Percentiles rank a stretch among this genome's conserved stretches.
Evolutionary conservation across 1,140 invertebrate genomes (phyloP).

Genomic region (Drosophila busckii): DNA sequence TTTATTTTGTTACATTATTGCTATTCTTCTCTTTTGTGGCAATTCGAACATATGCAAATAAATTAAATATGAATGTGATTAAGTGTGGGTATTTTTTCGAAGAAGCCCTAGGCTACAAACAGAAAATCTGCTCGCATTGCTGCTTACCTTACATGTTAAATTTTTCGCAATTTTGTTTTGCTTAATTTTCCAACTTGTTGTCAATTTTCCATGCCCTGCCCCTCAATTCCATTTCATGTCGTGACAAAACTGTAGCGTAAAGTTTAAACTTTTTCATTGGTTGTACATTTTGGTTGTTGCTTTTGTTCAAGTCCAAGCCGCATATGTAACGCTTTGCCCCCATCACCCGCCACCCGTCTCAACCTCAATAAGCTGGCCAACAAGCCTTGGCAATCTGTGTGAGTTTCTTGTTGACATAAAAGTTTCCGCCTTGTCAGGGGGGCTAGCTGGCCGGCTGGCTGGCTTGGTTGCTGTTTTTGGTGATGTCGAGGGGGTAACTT

Average conservation of each 20-base stretch:
- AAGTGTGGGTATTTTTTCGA: too few relatives aligned
- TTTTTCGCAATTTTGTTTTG: slow-evolving; percentile 14
- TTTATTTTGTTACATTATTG: background rate
- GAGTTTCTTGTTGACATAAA: slow-evolving; percentile 67
- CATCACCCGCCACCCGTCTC: background rate
- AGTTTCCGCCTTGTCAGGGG: slow-evolving; percentile 37
- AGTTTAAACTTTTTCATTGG: slow-evolving; percentile 52
- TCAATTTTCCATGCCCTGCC: slow-evolving; percentile 16
- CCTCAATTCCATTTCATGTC: background rate
- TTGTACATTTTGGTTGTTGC: slow-evolving; percentile 38
- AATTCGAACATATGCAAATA: background rate
- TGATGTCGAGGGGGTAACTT: slow-evolving; percentile 1
- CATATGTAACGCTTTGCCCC: slow-evolving; percentile 10
- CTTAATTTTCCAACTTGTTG: slow-evolving; percentile 25
- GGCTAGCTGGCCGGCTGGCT: background rate
- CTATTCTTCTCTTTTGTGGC: background rate
- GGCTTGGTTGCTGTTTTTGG: slow-evolving; percentile 20
- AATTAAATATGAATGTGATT: background rate
- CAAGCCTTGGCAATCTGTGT: slow-evolving; percentile 7
- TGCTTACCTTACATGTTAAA: too few relatives aligned
- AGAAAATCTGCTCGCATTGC: too few relatives aligned
- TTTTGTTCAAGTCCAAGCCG: slow-evolving; percentile 9
- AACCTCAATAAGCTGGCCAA: slow-evolving; percentile 7
- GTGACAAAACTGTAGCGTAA: slow-evolving; percentile 28
- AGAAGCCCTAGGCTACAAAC: too few relatives aligned